Percentiles rank a stretch among this genome's conserved stretches.
Evolutionary conservation across 37 sponge, comb jelly and placozoan species (phyloP).

Genomic region (Hormiphora californensis): DNA sequence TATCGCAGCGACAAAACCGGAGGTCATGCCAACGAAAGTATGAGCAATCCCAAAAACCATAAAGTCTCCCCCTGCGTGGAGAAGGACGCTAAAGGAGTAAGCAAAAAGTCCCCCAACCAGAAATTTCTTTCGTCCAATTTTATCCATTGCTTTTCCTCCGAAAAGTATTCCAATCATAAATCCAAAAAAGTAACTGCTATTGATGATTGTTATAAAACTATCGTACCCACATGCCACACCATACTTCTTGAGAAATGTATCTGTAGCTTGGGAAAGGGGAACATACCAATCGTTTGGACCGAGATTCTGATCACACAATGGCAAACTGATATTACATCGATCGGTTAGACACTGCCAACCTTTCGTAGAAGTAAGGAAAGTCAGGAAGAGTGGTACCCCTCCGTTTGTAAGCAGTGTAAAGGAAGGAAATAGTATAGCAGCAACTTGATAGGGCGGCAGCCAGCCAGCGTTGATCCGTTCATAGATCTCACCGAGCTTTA

Average conservation of each 20-base stretch:
- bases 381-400: constrained; percentile 33
- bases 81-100: neutral
- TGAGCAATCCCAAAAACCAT: constrained; percentile 37
- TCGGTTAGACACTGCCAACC: constrained; percentile 52
- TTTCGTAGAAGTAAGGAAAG: constrained; percentile 46
- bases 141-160: constrained; percentile 23
- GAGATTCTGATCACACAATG: constrained; percentile 13
- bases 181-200: constrained; percentile 9
- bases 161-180: constrained; percentile 39
- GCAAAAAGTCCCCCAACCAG: neutral
- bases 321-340: neutral
- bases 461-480: neutral
- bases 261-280: constrained; percentile 25
- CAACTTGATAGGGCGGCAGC: constrained; percentile 7
- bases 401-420: constrained; percentile 40
- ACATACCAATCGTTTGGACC: neutral
- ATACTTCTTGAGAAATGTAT: constrained; percentile 16
- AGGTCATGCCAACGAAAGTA: neutral
- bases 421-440: neutral
- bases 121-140: neutral
- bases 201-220: constrained; percentile 14
- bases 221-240: constrained; percentile 32
- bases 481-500: neutral
- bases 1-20: constrained; percentile 20
- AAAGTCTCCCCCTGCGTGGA: constrained; percentile 3